Percentiles rank a stretch among this genome's conserved stretches.
phyloP scores from a whole-genome alignment of 92 coral and sea anemone genomes.

The Actinostola sp. region DNA sequence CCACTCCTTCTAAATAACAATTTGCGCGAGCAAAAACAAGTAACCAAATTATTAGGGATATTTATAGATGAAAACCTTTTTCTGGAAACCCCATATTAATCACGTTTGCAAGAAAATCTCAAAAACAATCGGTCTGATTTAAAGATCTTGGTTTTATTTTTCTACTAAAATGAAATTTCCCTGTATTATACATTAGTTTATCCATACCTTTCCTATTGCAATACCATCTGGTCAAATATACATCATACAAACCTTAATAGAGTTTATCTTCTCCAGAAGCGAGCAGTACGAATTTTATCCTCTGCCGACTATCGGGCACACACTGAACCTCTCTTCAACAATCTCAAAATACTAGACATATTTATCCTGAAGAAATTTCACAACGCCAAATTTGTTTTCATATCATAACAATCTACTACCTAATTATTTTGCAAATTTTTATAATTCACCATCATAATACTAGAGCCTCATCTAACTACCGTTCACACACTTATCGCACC shows the following conservation, averaged over 20 bases:
- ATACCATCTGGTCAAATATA: slow-evolving; percentile 29
- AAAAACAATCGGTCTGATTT: not conserved
- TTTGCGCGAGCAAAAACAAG: not conserved
- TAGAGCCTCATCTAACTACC: too few species aligned
- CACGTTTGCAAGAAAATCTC: not conserved
- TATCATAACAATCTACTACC: too few species aligned
- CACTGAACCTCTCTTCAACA: too few species aligned
- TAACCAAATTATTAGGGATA: slow-evolving; percentile 18
- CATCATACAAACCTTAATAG: slow-evolving; percentile 26
- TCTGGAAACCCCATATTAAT: slow-evolving; percentile 22
- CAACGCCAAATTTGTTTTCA: too few species aligned
- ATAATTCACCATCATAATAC: too few species aligned
- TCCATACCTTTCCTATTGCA: slow-evolving; percentile 29
- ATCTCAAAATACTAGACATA: too few species aligned
- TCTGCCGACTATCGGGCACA: too few species aligned
- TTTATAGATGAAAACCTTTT: slow-evolving; percentile 17
- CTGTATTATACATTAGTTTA: slow-evolving; percentile 6
- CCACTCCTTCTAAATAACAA: not conserved
- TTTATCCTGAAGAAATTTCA: too few species aligned
- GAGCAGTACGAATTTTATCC: too few species aligned
- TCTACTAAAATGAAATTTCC: not conserved
- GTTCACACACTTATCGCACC: too few species aligned
- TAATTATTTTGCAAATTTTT: too few species aligned
- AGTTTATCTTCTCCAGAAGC: too few species aligned
- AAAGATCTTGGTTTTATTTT: not conserved